Base-by-base conservation (phyloP, 2,888 invertebrate species). In the Autographa gamma region DNA sequence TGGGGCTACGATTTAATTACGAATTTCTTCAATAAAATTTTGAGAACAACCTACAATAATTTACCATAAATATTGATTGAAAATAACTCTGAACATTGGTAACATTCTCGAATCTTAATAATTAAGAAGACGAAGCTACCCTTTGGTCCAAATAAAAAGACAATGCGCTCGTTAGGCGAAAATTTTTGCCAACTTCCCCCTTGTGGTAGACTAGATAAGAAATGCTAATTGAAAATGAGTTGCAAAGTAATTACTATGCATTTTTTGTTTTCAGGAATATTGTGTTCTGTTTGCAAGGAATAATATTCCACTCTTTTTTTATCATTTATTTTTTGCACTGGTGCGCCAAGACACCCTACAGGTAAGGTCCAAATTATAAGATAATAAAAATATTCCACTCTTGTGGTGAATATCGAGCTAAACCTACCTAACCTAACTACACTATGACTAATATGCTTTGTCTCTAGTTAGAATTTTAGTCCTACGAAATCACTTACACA, bases 121-220 rank as follows among this genome's bases (percentile, higher is more conserved):
- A 77, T 77, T 77, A 80, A 63, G 60, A 71, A 58, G 41, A 66
- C 76, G 85, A 83, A 84, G 84, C 85, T 89, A 88, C 90, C 91
- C 91, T 90, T 91, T 87, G 89, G 83, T 80, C 89, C 89, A 92
- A 92, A 93, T 91, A 93, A 93, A 91, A 93, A 92, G 88, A 93
- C 93, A 94, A 93, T 93, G 89, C 86, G 87, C 90, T 93, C 91
- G 91, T 93, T 93, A 93, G 84, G 90, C 90, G 91, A 91, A 66
- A 68, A 73, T 76, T 78, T 78, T 90, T 89, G 88, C 89, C 88
- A 87, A 87, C 84, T 85, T 85, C 84, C 81, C 83, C 78, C 73
- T 25, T 72, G 76, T 80, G 81, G 84, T 82, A 83, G 85, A 77
- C 85, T 84, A 83, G 85, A 84, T 87, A 88, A 87, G 86, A 89